Base-by-base conservation (phyloP, 2,888 invertebrate genomes). In the Dryobota labecula region DNA sequence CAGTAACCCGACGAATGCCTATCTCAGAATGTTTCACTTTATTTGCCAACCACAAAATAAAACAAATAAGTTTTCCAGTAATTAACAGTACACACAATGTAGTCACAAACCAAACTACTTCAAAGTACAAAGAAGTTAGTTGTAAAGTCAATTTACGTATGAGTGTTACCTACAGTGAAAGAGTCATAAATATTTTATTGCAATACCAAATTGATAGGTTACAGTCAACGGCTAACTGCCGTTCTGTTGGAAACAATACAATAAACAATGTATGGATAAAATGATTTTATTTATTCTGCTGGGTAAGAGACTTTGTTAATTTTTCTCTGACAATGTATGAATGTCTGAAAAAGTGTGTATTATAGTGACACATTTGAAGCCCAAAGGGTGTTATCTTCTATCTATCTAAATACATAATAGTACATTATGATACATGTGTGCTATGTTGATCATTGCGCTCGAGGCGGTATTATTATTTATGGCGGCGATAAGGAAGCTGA, bases 271-370 rank as follows among this genome's bases (percentile, higher is more conserved):
- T 77, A 70, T 33, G 47, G 62, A 69, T 81, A 89, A 87, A 85
- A 90, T 90, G 90, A 71, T 77, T 72, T 70, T 88, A 69, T 76
- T 83, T 69, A 72, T 87, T 76, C 70, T 90, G 57, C 45, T 89
- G 53, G 86, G 90, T 90, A 63, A 88, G 86, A 68, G 68, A 51
- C 62, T 36, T 33, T 73, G 20, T 33, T n/a, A 8, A n/a, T 11
- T 51, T 60, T 68, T 30, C 7, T 27, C 11, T 73, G n/a, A 49
- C 9, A 1, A n/a, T 24, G 11, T 30, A 49, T 5, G 11, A 24
- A 54, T 36, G 2, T 15, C 18, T 58, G 41, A 41, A 51, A 24
- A 5, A 5, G 13, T 47, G 11, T 11, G 45, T n/a, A 45, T 45
- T 45, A 3, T n/a, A n/a, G n/a, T 45, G 9, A 45, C 8, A 1